Evolutionary conservation across 2,797 vertebrate genomes (phyloP).

Genomic region (Chloroceryle inda): DNA sequence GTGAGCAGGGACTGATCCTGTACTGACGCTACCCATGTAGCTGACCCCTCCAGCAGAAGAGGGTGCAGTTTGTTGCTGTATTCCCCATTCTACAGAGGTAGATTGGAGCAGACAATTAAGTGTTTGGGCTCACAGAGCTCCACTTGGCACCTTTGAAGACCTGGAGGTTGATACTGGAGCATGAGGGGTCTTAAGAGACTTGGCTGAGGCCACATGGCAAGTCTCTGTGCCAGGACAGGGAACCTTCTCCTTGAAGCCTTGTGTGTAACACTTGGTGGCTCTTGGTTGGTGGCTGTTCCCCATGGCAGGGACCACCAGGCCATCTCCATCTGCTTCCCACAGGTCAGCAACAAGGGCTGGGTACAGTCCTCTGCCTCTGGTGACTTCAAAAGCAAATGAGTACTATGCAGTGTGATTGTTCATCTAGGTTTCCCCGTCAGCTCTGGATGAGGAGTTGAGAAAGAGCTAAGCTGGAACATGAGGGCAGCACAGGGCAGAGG

Average conservation of each 20-base stretch:
- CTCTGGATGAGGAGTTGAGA: fast-evolving
- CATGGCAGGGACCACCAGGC: background rate
- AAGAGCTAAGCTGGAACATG: fast-evolving
- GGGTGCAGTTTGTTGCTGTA: background rate
- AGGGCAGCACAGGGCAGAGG: fast-evolving
- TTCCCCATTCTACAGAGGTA: background rate
- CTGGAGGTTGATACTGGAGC: background rate
- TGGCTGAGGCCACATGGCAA: background rate
- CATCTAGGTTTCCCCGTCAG: fast-evolving
- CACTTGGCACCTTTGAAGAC: background rate
- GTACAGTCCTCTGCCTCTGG: background rate
- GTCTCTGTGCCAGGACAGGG: background rate
- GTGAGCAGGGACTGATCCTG: background rate
- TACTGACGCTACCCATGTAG: background rate
- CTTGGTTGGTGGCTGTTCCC: background rate
- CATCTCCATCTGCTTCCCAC: background rate
- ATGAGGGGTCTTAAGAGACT: background rate
- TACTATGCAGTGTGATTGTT: fast-evolving
- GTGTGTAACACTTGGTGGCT: fast-evolving
- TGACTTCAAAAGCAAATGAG: background rate
- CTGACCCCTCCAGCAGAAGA: background rate
- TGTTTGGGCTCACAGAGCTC: background rate
- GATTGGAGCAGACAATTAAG: background rate
- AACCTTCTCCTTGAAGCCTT: background rate
- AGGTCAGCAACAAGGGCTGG: background rate